A percentile compares a stretch with the other conserved stretches of the same genome.
These are phyloP conservation scores for Napeogenes inachia DNA, from an alignment of 2,888 invertebrate genomes.

Conservation along the genomic window DNA sequence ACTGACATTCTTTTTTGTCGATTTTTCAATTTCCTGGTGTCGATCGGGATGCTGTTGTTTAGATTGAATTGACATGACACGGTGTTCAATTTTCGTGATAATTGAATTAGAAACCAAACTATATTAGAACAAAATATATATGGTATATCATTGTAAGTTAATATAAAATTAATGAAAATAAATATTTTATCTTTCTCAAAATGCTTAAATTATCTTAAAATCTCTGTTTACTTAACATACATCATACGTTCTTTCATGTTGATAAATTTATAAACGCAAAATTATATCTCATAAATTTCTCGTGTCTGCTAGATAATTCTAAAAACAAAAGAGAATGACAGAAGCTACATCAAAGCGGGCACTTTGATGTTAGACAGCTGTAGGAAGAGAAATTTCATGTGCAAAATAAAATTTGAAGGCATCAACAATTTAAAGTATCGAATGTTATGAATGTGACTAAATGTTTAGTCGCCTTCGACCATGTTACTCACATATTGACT, in stretches of 20 bases:
- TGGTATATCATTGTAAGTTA: no score
- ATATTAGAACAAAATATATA: no score
- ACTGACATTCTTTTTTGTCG: background rate
- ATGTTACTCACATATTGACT: constrained; percentile 2
- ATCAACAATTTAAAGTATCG: constrained; percentile 13
- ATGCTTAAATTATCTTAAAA: background rate
- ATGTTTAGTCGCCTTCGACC: background rate
- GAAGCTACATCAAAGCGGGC: constrained; percentile 11
- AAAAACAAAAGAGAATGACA: constrained; percentile 12
- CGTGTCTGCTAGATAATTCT: background rate
- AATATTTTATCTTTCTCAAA: background rate
- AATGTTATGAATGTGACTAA: constrained; percentile 11
- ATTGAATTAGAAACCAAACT: background rate
- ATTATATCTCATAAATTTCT: constrained; percentile 5
- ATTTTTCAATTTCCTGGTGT: background rate
- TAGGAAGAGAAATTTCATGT: constrained; percentile 17
- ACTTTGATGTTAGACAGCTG: constrained; percentile 11
- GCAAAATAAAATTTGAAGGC: constrained; percentile 19
- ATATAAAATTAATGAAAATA: no score
- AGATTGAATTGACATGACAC: background rate
- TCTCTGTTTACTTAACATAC: no score
- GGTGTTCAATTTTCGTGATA: background rate
- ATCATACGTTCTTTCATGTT: constrained; percentile 2
- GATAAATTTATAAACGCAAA: constrained; percentile 1
- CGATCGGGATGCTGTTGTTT: constrained; percentile 1